Evolutionary conservation across 2,888 invertebrate species (phyloP).

Genomic region (Magallana nippona): DNA sequence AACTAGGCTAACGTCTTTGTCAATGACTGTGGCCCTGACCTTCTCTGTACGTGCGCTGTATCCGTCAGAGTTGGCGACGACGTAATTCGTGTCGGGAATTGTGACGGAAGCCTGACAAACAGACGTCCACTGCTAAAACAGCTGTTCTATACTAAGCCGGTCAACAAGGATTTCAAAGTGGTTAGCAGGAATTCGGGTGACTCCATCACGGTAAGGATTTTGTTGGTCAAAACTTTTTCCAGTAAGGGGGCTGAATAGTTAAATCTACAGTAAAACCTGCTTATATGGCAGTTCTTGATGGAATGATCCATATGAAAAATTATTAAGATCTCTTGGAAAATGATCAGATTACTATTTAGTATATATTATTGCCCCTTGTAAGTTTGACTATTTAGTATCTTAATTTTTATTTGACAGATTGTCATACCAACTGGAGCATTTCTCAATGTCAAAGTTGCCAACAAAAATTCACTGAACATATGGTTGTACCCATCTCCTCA

Average conservation of each 20-base stretch:
- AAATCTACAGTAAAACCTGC: no score
- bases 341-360: no score
- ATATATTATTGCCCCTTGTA: no score
- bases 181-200: neutral
- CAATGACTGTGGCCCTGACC: slow-evolving; percentile 1
- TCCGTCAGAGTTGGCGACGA: slow-evolving; percentile 54
- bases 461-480: slow-evolving; percentile 50
- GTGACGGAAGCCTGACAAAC: slow-evolving; percentile 30
- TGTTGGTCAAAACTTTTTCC: neutral
- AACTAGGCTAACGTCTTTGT: slow-evolving; percentile 4
- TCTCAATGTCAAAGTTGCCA: slow-evolving; percentile 47
- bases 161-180: neutral
- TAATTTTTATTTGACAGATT: slow-evolving; percentile 45
- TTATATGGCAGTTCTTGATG: no score
- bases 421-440: slow-evolving; percentile 57
- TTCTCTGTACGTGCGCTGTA: slow-evolving; percentile 57
- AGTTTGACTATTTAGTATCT: neutral
- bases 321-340: no score
- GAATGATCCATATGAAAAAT: no score
- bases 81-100: slow-evolving; percentile 55
- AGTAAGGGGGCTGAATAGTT: no score
- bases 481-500: slow-evolving; percentile 61
- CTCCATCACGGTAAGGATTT: neutral
- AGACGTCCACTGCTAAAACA: slow-evolving; percentile 22
- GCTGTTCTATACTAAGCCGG: slow-evolving; percentile 37